phyloP scores from a whole-genome alignment of 2,888 invertebrate species.

The Proisotoma minuta region DNA sequence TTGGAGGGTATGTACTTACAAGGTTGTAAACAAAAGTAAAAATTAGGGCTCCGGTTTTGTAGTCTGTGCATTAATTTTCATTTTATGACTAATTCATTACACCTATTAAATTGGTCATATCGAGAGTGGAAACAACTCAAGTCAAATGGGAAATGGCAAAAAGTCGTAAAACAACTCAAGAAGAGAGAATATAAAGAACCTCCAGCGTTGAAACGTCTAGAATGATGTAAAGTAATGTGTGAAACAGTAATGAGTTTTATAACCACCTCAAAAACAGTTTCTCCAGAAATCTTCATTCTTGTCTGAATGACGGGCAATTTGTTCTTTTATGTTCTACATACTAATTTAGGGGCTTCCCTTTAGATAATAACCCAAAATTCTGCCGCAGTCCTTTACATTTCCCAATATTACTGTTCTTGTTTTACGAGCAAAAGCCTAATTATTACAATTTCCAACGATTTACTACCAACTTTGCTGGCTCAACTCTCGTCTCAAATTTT shows the following conservation, averaged over 20 bases:
- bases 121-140: background rate
- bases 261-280: conserved; percentile 14
- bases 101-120: background rate
- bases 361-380: background rate
- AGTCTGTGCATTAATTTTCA: conserved; percentile 12
- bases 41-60: background rate
- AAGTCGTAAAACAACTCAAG: conserved; percentile 9
- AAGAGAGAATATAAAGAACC: background rate
- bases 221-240: conserved; percentile 11
- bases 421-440: background rate
- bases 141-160: conserved; percentile 6
- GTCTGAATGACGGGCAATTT: conserved; percentile 9
- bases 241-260: conserved; percentile 17
- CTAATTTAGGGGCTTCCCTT: conserved; percentile 9
- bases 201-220: conserved; percentile 1
- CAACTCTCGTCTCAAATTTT: conserved; percentile 21
- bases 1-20: background rate
- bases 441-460: conserved; percentile 4
- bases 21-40: background rate
- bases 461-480: conserved; percentile 3
- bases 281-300: conserved; percentile 11
- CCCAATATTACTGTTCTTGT: background rate
- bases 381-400: conserved; percentile 10
- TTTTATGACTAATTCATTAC: conserved; percentile 17
- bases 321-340: conserved; percentile 6